A percentile compares a stretch with the other conserved stretches of the same genome.
phyloP scores from a whole-genome alignment of 2,888 invertebrate species.

The Tineola bisselliella region DNA sequence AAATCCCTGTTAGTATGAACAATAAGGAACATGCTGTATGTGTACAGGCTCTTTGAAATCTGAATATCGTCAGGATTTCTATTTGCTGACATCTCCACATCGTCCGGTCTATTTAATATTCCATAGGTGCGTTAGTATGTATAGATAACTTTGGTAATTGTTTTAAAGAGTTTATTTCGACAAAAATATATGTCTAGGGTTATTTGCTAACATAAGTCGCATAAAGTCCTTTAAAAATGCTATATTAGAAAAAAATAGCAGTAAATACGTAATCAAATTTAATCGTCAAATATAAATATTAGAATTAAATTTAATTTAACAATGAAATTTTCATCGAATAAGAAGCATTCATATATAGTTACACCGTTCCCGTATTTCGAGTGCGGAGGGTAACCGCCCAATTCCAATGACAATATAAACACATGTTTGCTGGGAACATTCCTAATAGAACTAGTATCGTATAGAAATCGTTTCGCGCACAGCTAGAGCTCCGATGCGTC shows the following conservation, averaged over 20 bases:
- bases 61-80: conserved; percentile 22
- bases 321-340: background rate
- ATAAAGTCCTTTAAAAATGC: too few relatives aligned
- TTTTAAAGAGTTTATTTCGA: too few relatives aligned
- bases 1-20: background rate
- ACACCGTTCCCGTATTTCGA: background rate
- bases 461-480: conserved; percentile 50
- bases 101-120: conserved; percentile 15
- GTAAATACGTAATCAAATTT: too few relatives aligned
- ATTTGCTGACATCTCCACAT: conserved; percentile 47
- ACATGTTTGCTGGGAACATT: conserved; percentile 52
- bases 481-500: conserved; percentile 48
- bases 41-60: background rate
- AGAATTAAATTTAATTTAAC: background rate
- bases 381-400: background rate
- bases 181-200: too few relatives aligned
- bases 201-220: too few relatives aligned
- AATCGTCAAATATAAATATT: too few relatives aligned
- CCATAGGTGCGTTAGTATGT: background rate
- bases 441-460: conserved; percentile 40
- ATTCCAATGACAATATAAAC: conserved; percentile 42
- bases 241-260: too few relatives aligned
- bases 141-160: too few relatives aligned
- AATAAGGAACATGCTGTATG: background rate
- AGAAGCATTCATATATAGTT: background rate